Base-by-base conservation (phyloP, 2,113 vertebrate species). In the Alexandromys fortis region DNA sequence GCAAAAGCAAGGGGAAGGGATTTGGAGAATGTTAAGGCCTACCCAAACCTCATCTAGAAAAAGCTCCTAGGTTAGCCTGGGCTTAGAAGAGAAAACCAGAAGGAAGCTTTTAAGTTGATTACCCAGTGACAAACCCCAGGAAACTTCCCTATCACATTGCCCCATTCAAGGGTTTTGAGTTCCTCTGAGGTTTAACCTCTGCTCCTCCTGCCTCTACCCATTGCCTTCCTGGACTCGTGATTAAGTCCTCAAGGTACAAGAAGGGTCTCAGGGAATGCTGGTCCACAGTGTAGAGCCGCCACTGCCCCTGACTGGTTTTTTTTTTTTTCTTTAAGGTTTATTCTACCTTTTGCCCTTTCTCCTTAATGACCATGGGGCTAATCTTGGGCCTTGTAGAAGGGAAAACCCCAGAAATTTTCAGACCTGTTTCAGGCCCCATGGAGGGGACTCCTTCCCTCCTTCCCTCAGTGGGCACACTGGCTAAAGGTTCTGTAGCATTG, bases 321-420 rank as follows among this genome's bases (percentile, higher is more conserved):
- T 94, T 97, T 63, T 63, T 35, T 70, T 52, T 3, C 24, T 12
- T 5, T 70, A 79, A 81, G 86, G 93, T 91, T 92, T 87, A 58
- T 85, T 70, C 94, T 92, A 52, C 93, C 88, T 78, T 79, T 81
- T 22, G 47, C 92, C 95, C 96, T 95, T 95, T 88, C 67, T 92
- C 75, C 93, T 92, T 98, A 96, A 98, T 97, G 98, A 98, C 90
- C 97, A 30, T 92, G 24, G 61, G 67, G 92, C 96, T 96, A 97
- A 90, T 95, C 75, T 95, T 26, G 94, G 96, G 89, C 97, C 98
- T 88, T 76, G 97, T 98, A 79, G 95, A 72, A 81, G 97, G 65
- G 79, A 94, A 86, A 94, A 33, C 0, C 14, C 33, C 17, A 42
- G 63, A 35, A 21, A 1, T 2, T 38, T 4, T n/a, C 11, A 9